Evolutionary conservation across 2,113 vertebrate species (phyloP).

Genomic region (Cathartes aura): DNA sequence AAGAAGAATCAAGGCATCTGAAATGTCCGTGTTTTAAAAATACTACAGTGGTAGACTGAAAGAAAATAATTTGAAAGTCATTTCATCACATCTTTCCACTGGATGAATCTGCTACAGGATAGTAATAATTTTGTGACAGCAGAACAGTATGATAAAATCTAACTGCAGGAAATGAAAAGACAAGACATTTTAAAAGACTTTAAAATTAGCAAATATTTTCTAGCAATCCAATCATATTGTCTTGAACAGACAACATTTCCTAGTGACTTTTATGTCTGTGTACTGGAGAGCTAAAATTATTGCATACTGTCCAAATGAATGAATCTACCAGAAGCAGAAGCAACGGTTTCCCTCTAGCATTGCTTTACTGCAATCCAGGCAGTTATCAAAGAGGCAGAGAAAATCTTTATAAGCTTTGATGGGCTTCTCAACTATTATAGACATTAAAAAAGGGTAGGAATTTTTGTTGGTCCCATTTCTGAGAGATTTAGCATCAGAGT

Average conservation of each 20-base stretch:
- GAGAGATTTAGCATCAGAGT: background rate
- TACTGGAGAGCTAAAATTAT: background rate
- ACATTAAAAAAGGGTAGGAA: background rate
- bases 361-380: background rate
- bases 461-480: background rate
- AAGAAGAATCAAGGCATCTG: background rate
- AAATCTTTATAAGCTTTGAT: background rate
- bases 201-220: background rate
- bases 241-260: background rate
- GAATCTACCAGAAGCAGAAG: background rate
- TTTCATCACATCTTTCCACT: background rate
- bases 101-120: background rate
- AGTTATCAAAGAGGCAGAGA: background rate
- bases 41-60: background rate
- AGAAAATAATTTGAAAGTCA: background rate
- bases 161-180: background rate
- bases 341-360: background rate
- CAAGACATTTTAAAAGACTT: background rate
- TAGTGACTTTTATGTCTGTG: background rate
- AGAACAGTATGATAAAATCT: background rate
- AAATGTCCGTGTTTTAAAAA: background rate
- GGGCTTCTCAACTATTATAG: background rate
- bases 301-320: background rate
- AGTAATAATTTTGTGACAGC: background rate
- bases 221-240: background rate